Evolutionary conservation across 2,888 invertebrate genomes (phyloP).

Genomic region (Pristionchus arcanus): DNA sequence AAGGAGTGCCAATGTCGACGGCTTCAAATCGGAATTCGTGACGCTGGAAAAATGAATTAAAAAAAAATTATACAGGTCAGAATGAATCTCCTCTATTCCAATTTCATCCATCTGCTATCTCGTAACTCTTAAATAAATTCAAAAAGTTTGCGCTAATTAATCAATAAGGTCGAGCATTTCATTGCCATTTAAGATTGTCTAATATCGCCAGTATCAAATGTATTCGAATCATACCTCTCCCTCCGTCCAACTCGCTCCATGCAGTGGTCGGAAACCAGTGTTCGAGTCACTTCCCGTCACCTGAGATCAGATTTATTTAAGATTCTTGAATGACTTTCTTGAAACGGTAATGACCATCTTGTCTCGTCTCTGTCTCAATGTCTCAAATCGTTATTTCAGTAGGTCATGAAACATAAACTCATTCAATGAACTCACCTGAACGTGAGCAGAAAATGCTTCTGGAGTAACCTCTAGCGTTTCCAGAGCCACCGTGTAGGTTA

Average conservation of each 20-base stretch:
- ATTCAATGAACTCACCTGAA: not conserved
- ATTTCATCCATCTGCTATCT: not conserved
- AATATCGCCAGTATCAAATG: too few species aligned
- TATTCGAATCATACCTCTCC: slow-evolving; percentile 20
- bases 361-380: not conserved
- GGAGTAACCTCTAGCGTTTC: not conserved
- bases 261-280: slow-evolving; percentile 38
- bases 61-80: not conserved
- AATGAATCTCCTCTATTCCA: not conserved
- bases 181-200: too few species aligned
- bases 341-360: too few species aligned
- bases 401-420: not conserved
- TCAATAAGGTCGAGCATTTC: too few species aligned
- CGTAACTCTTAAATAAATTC: too few species aligned
- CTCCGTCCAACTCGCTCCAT: not conserved
- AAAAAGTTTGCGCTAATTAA: too few species aligned
- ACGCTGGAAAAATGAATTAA: slow-evolving; percentile 55
- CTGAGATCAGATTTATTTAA: not conserved
- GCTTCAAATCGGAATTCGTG: slow-evolving; percentile 65
- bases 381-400: not conserved
- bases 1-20: slow-evolving; percentile 61
- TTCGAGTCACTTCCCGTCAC: slow-evolving; percentile 29
- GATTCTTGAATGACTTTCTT: not conserved
- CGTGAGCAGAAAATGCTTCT: not conserved
- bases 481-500: slow-evolving; percentile 36